A percentile compares a stretch with the other conserved stretches of the same genome.
Conservation (phyloP, 2,113 vertebrate species). For the Heloderma charlesbogerti region DNA sequence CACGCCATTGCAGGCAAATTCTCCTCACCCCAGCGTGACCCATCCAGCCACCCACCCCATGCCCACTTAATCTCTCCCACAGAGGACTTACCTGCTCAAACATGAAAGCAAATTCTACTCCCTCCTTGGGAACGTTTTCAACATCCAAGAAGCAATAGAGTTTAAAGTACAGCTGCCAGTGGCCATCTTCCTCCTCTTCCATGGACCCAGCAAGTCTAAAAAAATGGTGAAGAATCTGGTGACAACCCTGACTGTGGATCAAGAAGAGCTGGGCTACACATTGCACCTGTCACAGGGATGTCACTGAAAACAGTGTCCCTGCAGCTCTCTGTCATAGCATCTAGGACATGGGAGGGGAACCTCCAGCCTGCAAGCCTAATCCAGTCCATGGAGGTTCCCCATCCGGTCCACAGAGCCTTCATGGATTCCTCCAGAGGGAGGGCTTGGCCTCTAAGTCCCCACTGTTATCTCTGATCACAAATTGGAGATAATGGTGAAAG, state of each 20-base stretch:
- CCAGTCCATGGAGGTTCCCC: too few relatives aligned
- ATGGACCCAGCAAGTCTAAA: conserved; percentile 84
- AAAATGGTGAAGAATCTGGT: rapidly evolving
- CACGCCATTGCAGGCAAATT: not conserved
- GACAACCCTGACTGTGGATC: rapidly evolving
- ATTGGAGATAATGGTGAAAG: too few relatives aligned
- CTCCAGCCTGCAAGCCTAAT: too few relatives aligned
- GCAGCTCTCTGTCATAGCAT: not conserved
- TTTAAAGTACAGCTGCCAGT: conserved; percentile 93
- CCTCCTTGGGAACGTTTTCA: conserved; percentile 91
- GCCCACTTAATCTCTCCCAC: not conserved
- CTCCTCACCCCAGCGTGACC: not conserved
- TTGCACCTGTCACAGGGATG: not conserved
- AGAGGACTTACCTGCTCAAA: conserved; percentile 87
- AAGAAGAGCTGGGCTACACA: not conserved
- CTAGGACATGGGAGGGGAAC: not conserved
- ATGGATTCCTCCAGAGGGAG: too few relatives aligned
- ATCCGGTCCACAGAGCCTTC: too few relatives aligned
- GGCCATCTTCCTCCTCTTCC: conserved; percentile 87
- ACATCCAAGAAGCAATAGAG: conserved; percentile 94
- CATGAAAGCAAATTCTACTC: conserved; percentile 95
- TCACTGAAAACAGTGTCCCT: not conserved
- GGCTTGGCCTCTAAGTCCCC: too few relatives aligned
- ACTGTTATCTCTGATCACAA: too few relatives aligned
- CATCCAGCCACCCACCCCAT: not conserved